A percentile compares a stretch with the other conserved stretches of the same genome.
phyloP scores from a whole-genome alignment of 1,140 invertebrate species.

The Cydia amplana region DNA sequence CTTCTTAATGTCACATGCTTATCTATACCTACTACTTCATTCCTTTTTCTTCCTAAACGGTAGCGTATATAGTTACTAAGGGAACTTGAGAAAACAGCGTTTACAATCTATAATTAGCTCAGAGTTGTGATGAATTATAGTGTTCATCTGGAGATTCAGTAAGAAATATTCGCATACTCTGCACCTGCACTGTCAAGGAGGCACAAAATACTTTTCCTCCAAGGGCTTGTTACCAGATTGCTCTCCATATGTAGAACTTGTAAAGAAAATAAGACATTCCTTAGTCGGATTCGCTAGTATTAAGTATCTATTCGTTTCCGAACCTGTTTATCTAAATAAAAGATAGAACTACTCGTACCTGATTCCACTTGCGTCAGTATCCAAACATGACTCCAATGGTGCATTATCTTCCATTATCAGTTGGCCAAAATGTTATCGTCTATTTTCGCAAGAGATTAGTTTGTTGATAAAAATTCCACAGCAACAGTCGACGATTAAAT shows the following conservation, averaged over 20 bases:
- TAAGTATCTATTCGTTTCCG: background rate
- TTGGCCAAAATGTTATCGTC: conserved; percentile 14
- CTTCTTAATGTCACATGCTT: too few species aligned
- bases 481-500: conserved; percentile 11
- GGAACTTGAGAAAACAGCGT: background rate
- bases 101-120: conserved; percentile 3
- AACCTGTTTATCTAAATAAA: background rate
- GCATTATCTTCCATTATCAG: conserved; percentile 13
- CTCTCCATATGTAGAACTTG: background rate
- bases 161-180: background rate
- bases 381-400: conserved; percentile 5
- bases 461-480: conserved; percentile 20
- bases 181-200: background rate
- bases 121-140: background rate
- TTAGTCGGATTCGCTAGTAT: background rate
- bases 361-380: conserved; percentile 3
- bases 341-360: background rate
- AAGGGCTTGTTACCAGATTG: background rate
- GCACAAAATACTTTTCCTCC: background rate
- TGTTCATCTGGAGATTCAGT: background rate
- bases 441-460: conserved; percentile 22
- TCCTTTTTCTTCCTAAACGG: background rate
- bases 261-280: background rate
- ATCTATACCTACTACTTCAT: background rate
- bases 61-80: background rate